Percentiles rank a stretch among this genome's conserved stretches.
Conservation (phyloP, 2,113 vertebrate species). For the Dicentrarchus labrax region DNA sequence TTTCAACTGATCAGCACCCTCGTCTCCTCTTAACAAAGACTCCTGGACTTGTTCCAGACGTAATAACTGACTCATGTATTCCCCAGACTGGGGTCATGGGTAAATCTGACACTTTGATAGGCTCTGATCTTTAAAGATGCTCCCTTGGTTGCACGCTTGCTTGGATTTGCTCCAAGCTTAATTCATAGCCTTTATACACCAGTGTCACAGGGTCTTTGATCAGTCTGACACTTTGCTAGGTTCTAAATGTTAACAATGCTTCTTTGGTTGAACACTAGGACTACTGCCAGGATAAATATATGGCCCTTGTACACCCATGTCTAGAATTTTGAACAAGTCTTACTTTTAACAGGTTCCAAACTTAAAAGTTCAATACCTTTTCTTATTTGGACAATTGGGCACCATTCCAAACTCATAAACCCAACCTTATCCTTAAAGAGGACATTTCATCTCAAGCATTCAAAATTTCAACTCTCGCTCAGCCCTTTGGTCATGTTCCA, state of each 20-base stretch:
- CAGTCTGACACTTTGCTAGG: conserved; percentile 55
- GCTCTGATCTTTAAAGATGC: conserved; percentile 71
- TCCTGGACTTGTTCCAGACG: conserved; percentile 51
- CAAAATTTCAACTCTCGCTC: conserved; percentile 30
- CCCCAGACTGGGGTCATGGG: conserved; percentile 39
- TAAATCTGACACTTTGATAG: conserved; percentile 67
- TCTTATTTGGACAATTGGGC: conserved; percentile 18
- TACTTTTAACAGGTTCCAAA: conserved; percentile 21
- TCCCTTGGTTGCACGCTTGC: conserved; percentile 49
- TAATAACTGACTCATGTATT: conserved; percentile 58
- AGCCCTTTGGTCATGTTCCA: conserved; percentile 53
- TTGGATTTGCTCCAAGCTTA: conserved; percentile 65
- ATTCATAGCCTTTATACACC: conserved; percentile 52
- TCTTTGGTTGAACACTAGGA: conserved; percentile 42
- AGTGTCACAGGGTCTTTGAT: conserved; percentile 68
- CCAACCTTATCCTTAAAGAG: conserved; percentile 24
- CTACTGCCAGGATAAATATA: conserved; percentile 25
- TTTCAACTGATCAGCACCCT: conserved; percentile 58
- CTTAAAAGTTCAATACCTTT: conserved; percentile 20
- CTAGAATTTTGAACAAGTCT: conserved; percentile 7
- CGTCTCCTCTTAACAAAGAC: conserved; percentile 20
- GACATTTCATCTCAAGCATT: conserved; percentile 49
- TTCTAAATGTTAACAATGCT: conserved; percentile 68
- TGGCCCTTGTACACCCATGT: conserved; percentile 18
- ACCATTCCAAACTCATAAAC: conserved; percentile 30